Conservation (phyloP, 35 echinoderm and acorn worm species). For the Eucidaris tribuloides region DNA sequence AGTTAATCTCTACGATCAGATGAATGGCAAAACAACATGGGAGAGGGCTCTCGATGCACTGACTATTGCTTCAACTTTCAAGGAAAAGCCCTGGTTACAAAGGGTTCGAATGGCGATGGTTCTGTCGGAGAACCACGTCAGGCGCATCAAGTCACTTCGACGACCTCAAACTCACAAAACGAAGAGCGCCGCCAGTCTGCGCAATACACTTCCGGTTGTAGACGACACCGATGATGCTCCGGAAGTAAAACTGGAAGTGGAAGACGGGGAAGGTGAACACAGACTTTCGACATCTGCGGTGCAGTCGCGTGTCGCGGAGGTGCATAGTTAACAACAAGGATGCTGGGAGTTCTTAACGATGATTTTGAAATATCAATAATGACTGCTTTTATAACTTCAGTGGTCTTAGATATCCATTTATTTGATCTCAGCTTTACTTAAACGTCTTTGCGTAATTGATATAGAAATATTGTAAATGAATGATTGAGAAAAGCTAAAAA, state of each 20-base stretch:
- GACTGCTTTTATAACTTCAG: neutral
- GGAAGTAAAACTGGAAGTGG: neutral
- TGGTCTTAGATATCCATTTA: neutral
- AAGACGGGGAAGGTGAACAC: neutral
- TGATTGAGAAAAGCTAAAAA: too few relatives aligned
- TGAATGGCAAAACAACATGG: conserved; percentile 81
- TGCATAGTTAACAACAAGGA: too few relatives aligned
- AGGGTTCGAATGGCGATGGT: conserved; percentile 86
- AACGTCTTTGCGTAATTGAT: too few relatives aligned
- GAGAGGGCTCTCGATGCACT: conserved; percentile 83
- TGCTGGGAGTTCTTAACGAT: neutral
- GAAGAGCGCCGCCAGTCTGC: neutral
- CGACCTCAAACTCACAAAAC: neutral
- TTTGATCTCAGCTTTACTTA: too few relatives aligned
- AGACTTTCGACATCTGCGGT: neutral
- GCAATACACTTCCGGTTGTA: neutral
- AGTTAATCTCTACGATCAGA: conserved; percentile 67
- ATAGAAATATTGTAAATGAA: too few relatives aligned
- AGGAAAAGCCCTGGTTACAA: conserved; percentile 91
- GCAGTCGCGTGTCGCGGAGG: neutral
- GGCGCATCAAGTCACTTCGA: conserved; percentile 23
- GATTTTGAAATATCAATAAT: neutral
- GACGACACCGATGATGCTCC: neutral
- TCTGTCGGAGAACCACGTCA: conserved; percentile 75
- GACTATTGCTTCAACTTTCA: conserved; percentile 85